phyloP scores from a whole-genome alignment of 2,113 vertebrate species.

The Astatoreochromis straeleni region DNA sequence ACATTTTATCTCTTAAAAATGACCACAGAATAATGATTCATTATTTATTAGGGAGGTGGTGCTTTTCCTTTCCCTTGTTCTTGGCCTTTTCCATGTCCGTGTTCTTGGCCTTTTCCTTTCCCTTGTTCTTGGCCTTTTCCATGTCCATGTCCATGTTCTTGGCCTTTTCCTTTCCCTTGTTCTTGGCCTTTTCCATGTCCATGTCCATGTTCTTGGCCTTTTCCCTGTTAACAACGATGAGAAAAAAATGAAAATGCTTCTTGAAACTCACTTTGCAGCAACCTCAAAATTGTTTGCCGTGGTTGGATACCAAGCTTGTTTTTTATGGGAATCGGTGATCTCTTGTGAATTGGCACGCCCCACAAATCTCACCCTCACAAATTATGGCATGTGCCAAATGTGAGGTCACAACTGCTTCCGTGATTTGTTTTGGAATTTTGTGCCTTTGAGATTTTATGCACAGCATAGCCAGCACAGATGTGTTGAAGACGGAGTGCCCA shows the following conservation, averaged over 20 bases:
- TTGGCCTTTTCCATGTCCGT: fast-evolving
- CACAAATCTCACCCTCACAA: neutral
- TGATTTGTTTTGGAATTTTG: neutral
- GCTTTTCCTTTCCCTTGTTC: neutral
- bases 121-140: neutral
- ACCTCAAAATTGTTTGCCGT: fast-evolving
- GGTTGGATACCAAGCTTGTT: neutral
- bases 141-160: neutral
- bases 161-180: neutral
- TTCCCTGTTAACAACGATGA: neutral
- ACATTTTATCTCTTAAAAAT: neutral
- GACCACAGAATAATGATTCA: neutral
- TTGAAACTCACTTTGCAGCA: neutral
- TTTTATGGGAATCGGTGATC: neutral
- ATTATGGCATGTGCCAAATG: neutral
- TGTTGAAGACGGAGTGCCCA: neutral
- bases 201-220: fast-evolving
- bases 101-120: neutral
- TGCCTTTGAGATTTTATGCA: neutral
- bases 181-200: neutral
- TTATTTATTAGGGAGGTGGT: neutral
- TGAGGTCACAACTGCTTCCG: neutral
- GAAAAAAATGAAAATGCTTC: neutral
- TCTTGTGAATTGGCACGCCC: neutral
- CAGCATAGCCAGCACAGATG: neutral